A percentile compares a stretch with the other conserved stretches of the same genome.
Conservation (phyloP, 2,113 vertebrate species). For the Macrotis lagotis region DNA sequence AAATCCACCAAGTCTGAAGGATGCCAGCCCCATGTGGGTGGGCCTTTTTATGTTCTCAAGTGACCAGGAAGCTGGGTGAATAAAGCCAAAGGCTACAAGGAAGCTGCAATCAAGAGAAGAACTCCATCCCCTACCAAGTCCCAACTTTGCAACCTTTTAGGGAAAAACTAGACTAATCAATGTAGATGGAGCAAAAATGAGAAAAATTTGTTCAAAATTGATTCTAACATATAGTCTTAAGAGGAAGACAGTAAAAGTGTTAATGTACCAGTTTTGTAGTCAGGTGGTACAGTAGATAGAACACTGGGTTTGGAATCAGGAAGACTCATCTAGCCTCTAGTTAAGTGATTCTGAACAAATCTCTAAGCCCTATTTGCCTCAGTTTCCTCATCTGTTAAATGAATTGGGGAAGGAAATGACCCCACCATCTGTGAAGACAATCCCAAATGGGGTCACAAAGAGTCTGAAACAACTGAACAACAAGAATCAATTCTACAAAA, state of each 20-base stretch:
- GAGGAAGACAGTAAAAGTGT: background rate
- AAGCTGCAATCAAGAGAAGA: background rate
- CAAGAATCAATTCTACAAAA: background rate
- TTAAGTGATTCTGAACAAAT: background rate
- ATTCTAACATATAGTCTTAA: background rate
- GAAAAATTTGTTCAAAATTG: background rate
- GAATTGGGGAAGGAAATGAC: background rate
- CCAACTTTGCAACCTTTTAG: background rate
- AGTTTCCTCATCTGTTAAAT: background rate
- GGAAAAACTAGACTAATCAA: background rate
- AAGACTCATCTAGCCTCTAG: background rate
- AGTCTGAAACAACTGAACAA: background rate
- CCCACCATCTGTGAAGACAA: background rate
- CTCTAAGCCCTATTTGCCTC: background rate
- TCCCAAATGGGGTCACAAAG: background rate
- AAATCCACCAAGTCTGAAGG: background rate
- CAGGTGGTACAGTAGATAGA: background rate
- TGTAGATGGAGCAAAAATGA: background rate
- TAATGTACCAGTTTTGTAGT: background rate
- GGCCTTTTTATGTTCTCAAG: background rate
- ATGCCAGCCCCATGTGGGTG: background rate
- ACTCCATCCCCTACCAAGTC: background rate
- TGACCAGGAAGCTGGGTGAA: background rate
- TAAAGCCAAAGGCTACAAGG: background rate
- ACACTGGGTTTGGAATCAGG: background rate